These are phyloP conservation scores for Neosilurus hyrtlii DNA, from an alignment of 2,797 vertebrate genomes.

Conservation along the genomic window DNA sequence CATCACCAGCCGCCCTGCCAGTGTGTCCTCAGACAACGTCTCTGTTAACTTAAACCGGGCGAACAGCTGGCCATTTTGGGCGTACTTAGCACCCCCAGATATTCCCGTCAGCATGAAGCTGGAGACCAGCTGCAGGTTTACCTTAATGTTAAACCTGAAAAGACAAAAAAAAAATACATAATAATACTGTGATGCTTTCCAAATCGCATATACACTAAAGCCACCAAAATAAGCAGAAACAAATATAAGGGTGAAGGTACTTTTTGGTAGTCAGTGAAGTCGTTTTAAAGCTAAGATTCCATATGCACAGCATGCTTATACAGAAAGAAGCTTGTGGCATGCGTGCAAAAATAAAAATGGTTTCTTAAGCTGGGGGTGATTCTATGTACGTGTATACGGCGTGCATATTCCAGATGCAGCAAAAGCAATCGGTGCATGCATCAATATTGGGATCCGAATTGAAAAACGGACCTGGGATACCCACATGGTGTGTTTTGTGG, in stretches of 20 bases:
- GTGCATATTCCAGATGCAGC: no score
- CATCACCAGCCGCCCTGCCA: constrained; percentile 97
- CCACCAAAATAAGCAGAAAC: background rate
- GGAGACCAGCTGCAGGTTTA: constrained; percentile 93
- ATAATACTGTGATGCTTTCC: background rate
- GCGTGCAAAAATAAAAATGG: no score
- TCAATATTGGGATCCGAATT: no score
- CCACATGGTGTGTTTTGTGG: no score
- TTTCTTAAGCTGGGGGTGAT: no score
- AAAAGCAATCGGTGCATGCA: no score
- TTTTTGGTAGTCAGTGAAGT: background rate
- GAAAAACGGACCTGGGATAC: no score
- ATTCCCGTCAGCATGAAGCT: constrained; percentile 99
- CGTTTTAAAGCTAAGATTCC: no score
- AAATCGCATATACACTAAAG: background rate
- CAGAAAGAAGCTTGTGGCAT: no score
- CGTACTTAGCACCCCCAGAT: constrained; percentile 96
- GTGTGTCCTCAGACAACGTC: constrained; percentile 97
- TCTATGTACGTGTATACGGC: no score
- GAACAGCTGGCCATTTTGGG: constrained; percentile 96
- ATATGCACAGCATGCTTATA: no score
- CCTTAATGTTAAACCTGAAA: constrained; percentile 97
- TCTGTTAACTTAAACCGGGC: constrained; percentile 97
- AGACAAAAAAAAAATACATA: background rate
- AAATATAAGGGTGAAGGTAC: background rate